Conservation (phyloP, 2,113 vertebrate genomes). For the Sula dactylatra region DNA sequence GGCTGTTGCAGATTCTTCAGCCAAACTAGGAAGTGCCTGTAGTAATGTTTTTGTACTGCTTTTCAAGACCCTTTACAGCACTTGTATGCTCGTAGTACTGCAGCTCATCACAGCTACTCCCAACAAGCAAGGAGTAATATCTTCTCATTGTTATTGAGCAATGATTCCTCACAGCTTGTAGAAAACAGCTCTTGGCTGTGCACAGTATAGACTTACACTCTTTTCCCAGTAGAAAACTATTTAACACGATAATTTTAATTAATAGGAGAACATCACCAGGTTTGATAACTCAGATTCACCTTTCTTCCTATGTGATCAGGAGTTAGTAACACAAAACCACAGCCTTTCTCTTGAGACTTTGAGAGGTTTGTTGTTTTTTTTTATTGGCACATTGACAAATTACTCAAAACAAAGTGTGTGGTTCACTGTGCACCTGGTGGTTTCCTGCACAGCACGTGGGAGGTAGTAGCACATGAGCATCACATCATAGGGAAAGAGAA, state of each 20-base stretch:
- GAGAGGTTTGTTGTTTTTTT: neutral
- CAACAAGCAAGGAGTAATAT: neutral
- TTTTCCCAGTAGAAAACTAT: neutral
- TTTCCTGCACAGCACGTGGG: slow-evolving; percentile 14
- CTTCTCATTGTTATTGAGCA: neutral
- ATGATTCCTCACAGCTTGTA: neutral
- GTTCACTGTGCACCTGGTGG: slow-evolving; percentile 14
- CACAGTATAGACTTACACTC: neutral
- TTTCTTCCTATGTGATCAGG: neutral
- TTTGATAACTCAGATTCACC: neutral
- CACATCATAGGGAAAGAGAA: neutral
- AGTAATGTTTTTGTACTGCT: neutral
- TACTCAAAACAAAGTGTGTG: neutral
- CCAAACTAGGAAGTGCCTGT: neutral
- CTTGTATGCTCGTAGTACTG: neutral
- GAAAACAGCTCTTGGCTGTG: neutral
- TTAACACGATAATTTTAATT: neutral
- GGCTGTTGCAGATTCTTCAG: neutral
- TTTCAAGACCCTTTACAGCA: neutral
- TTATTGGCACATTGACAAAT: neutral
- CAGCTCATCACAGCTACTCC: neutral
- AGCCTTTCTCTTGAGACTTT: neutral
- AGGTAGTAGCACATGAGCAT: neutral
- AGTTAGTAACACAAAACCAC: neutral
- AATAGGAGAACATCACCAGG: neutral